phyloP scores from a whole-genome alignment of 2,113 vertebrate species.

The Psephotus haematonotus region DNA sequence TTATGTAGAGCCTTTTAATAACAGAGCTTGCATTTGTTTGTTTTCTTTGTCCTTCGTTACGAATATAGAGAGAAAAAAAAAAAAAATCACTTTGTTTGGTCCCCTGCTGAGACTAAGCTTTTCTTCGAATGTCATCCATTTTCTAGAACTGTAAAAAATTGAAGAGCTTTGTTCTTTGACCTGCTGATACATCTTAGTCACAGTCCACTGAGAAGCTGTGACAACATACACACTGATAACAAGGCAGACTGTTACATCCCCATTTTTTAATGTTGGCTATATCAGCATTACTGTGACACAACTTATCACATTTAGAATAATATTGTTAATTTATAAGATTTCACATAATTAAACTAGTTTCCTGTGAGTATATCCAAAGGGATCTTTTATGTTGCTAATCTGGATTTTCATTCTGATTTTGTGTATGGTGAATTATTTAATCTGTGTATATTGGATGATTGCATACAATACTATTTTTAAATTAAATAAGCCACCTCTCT shows the following conservation, averaged over 20 bases:
- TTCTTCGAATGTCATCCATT: constrained; percentile 65
- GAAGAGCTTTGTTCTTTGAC: constrained; percentile 59
- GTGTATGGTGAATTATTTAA: neutral
- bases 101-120: constrained; percentile 42
- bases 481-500: neutral
- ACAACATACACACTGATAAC: constrained; percentile 39
- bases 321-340: constrained; percentile 21
- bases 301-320: constrained; percentile 21
- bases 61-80: neutral
- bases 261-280: neutral
- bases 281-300: constrained; percentile 17
- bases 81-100: neutral
- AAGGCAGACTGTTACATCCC: constrained; percentile 4
- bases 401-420: neutral
- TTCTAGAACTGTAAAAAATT: constrained; percentile 61
- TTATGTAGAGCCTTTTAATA: constrained; percentile 43
- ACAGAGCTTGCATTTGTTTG: neutral
- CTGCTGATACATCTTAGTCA: constrained; percentile 55
- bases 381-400: neutral
- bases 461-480: neutral
- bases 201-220: constrained; percentile 38
- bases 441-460: neutral
- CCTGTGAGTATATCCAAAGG: neutral
- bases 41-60: constrained; percentile 14
- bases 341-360: neutral